A percentile compares a stretch with the other conserved stretches of the same genome.
Conservation (phyloP, 1,140 invertebrate genomes). For the Hycleus phaleratus region DNA sequence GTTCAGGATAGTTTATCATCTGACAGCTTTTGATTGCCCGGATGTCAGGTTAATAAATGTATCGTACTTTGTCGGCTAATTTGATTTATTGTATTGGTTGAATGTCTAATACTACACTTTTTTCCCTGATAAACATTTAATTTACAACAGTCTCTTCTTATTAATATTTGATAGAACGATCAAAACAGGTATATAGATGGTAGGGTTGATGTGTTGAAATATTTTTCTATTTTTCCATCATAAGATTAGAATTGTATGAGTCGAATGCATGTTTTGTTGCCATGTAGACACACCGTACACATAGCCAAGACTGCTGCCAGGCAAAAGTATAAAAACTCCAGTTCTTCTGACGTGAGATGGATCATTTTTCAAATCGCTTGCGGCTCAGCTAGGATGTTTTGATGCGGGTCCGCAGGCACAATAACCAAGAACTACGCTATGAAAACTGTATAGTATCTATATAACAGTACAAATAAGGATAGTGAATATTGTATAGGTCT, state of each 20-base stretch:
- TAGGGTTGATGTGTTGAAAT: too few species aligned
- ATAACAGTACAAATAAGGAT: constrained; percentile 1
- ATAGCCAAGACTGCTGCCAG: constrained; percentile 18
- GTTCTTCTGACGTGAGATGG: constrained; percentile 35
- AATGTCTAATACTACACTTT: not conserved
- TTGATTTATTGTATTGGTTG: constrained; percentile 13
- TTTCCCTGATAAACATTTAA: too few species aligned
- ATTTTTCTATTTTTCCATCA: not conserved
- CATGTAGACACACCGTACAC: constrained; percentile 5
- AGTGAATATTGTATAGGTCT: not conserved
- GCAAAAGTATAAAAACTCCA: constrained; percentile 30
- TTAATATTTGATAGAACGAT: too few species aligned
- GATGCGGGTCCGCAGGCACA: constrained; percentile 28
- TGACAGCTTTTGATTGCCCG: constrained; percentile 9
- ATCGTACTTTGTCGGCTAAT: constrained; percentile 7
- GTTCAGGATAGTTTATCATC: constrained; percentile 9
- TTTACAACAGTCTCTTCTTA: too few species aligned
- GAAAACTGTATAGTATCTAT: not conserved
- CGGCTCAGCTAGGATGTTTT: constrained; percentile 33
- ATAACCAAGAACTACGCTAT: constrained; percentile 11
- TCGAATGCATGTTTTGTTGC: constrained; percentile 1
- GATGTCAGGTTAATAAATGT: constrained; percentile 10
- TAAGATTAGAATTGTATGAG: constrained; percentile 7
- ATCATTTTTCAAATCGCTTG: constrained; percentile 37
- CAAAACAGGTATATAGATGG: too few species aligned